Percentiles rank a stretch among this genome's conserved stretches.
Conservation (phyloP, 1,140 invertebrate species). For the Caerostris extrusa region DNA sequence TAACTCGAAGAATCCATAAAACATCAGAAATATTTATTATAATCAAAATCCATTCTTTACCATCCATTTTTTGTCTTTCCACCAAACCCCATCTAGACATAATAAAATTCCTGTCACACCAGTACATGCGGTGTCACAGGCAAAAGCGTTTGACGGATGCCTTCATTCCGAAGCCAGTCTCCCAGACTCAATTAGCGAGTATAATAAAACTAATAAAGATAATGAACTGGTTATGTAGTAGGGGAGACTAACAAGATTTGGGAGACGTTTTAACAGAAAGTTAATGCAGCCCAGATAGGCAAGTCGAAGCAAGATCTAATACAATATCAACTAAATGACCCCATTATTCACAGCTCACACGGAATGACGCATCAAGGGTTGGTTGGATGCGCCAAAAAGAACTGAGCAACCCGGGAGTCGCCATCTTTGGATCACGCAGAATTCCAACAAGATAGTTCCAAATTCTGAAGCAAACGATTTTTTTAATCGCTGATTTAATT, state of each 20-base stretch:
- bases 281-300: slow-evolving; percentile 14
- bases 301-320: slow-evolving; percentile 21
- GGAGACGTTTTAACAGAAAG: neutral
- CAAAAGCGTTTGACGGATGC: neutral
- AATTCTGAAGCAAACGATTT: too few species aligned
- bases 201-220: neutral
- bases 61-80: neutral
- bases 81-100: neutral
- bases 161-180: neutral
- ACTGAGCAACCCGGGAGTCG: neutral
- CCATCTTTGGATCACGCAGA: neutral
- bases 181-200: neutral
- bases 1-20: too few species aligned
- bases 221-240: slow-evolving; percentile 3
- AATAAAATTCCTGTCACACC: neutral
- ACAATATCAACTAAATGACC: slow-evolving; percentile 1
- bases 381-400: neutral
- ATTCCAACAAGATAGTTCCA: too few species aligned
- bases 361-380: neutral
- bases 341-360: slow-evolving; percentile 29
- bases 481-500: too few species aligned
- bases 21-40: too few species aligned
- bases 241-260: neutral
- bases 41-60: too few species aligned
- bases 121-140: neutral